Conservation (phyloP, 2,888 invertebrate genomes). For the Oscheius sp. region DNA sequence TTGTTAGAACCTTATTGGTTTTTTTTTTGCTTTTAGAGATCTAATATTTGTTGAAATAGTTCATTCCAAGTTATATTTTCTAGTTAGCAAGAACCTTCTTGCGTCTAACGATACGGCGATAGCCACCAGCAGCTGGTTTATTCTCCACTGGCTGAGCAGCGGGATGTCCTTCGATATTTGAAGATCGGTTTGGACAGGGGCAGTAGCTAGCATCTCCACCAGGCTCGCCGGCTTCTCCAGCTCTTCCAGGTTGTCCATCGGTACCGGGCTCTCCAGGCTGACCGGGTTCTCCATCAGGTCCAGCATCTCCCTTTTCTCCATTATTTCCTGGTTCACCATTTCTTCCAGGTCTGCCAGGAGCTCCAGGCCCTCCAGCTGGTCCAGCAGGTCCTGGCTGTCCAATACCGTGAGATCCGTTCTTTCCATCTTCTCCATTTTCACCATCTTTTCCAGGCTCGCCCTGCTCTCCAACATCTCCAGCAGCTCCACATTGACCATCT, state of each 20-base stretch:
- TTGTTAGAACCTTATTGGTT: no score
- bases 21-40: no score
- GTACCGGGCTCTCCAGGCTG: neutral
- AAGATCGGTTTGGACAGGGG: conserved; percentile 38
- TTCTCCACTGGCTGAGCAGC: neutral
- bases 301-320: neutral
- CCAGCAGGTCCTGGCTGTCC: neutral
- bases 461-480: conserved; percentile 41
- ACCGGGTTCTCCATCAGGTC: neutral
- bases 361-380: neutral
- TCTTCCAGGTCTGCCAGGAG: neutral
- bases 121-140: neutral
- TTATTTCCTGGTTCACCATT: neutral
- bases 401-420: conserved; percentile 39
- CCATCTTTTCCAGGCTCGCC: conserved; percentile 46
- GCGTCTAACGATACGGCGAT: conserved; percentile 9
- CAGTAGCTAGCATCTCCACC: neutral
- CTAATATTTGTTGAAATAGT: no score
- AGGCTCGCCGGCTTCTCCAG: neutral
- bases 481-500: conserved; percentile 44
- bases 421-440: conserved; percentile 43
- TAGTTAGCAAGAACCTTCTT: conserved; percentile 15
- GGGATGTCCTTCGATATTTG: conserved; percentile 31
- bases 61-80: no score
- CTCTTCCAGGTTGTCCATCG: neutral